Base-by-base conservation (phyloP, 2,797 vertebrate species). In the Paguma larvata region DNA sequence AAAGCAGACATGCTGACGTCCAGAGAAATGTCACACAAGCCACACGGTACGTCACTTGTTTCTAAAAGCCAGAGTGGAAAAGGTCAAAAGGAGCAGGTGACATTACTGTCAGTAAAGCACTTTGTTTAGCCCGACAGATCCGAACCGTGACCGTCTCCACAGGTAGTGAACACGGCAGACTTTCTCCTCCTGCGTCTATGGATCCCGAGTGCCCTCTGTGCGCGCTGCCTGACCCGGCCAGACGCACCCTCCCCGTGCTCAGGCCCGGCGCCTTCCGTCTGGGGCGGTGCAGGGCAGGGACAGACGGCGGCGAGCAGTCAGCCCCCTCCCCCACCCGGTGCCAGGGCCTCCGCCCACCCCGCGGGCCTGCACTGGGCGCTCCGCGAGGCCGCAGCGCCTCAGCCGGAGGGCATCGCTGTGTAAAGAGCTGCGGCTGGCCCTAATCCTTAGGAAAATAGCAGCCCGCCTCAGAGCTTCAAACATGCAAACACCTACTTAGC, bases 361-460 rank as follows among this genome's bases (percentile, higher is more conserved):
- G 1, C 0, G 1, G 34, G 70, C 67, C 65, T 15, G 2, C 0
- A 1, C 2, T 23, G 77, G 46, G 46, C 0, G 13, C 91, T 53
- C 21, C 6, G 70, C 3, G 7, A 78, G 75, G 62, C 84, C 0
- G 4, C 10, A 0, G 14, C 2, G 0, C 44, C 73, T 30, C 59
- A 2, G 95, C 70, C n/a, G 0, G 6, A 63, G 53, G 75, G 63
- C 75, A 34, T 46, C 2, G 5, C 44, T 6, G 48, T 53, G 21
- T 18, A 79, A 88, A 89, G 83, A 25, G 34, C 87, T 0, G 6
- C 1, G 2, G 65, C 41, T 63, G 30, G 46, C 38, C 63, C 86
- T 97, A 93, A 97, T 96, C 92, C 97, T 97, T 95, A 96, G 93
- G n/a, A 98, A 98, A 96, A 96, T 70, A 98, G 97, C 96, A 96